A percentile compares a stretch with the other conserved stretches of the same genome.
Conservation (phyloP, 2,888 invertebrate species). For the Pyrochroa serraticornis region DNA sequence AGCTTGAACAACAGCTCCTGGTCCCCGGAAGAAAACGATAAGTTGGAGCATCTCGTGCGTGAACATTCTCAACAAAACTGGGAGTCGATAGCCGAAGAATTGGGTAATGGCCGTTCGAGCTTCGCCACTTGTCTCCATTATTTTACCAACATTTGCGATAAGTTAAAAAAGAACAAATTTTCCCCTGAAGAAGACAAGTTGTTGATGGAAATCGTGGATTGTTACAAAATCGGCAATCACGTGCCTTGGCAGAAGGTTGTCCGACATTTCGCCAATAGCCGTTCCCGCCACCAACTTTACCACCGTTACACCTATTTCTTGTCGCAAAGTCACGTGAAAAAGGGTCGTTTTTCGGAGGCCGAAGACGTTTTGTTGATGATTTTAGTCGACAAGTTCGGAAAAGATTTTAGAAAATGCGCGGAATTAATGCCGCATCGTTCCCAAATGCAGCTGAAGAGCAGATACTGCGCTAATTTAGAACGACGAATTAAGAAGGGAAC, state of each 20-base stretch:
- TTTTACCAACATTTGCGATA: conserved; percentile 59
- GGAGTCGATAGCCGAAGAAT: conserved; percentile 65
- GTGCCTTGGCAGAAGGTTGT: conserved; percentile 78
- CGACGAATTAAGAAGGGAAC: conserved; percentile 55
- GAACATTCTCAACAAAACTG: conserved; percentile 66
- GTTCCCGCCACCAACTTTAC: conserved; percentile 71
- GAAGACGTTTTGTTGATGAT: conserved; percentile 72
- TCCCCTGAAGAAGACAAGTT: conserved; percentile 70
- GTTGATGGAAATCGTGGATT: conserved; percentile 67
- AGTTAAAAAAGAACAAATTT: conserved; percentile 63
- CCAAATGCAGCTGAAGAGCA: conserved; percentile 64
- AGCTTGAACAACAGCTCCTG: conserved; percentile 66
- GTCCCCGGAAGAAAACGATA: conserved; percentile 61
- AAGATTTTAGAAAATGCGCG: conserved; percentile 63
- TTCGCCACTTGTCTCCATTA: conserved; percentile 75
- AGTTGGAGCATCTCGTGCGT: conserved; percentile 54
- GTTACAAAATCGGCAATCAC: conserved; percentile 66
- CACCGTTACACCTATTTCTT: conserved; percentile 60
- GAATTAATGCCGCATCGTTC: conserved; percentile 68
- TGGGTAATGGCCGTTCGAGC: conserved; percentile 67
- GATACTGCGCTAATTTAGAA: conserved; percentile 61
- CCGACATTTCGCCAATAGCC: conserved; percentile 65
- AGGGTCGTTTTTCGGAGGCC: conserved; percentile 68
- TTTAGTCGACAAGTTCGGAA: conserved; percentile 67
- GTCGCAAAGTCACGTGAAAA: conserved; percentile 58